Evolutionary conservation across 2,797 vertebrate species (phyloP).

Genomic region (Muraenolepis orangiensis): DNA sequence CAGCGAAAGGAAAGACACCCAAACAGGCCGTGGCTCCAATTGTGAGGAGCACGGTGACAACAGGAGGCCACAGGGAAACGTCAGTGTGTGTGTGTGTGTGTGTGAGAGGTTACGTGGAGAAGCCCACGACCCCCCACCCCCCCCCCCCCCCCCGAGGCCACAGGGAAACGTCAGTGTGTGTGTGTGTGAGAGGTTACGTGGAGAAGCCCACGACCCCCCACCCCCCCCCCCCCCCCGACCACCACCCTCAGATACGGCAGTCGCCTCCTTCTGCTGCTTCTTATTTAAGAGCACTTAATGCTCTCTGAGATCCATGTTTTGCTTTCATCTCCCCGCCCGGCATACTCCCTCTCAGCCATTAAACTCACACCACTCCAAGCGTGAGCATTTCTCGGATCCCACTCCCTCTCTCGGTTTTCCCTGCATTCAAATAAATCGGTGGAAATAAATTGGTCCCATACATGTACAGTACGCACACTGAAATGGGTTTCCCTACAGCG

Average conservation of each 20-base stretch:
- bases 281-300: conserved; percentile 45
- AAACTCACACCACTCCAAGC: conserved; percentile 50
- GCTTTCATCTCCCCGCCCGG: conserved; percentile 41
- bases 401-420: conserved; percentile 27
- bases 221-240: conserved; percentile 3
- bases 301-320: conserved; percentile 23
- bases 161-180: neutral
- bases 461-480: conserved; percentile 31
- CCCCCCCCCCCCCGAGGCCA: too few species aligned
- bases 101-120: neutral
- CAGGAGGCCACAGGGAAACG: neutral
- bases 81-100: neutral
- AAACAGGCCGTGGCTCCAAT: too few species aligned
- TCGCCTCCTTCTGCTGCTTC: conserved; percentile 22
- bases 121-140: neutral
- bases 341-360: conserved; percentile 40
- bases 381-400: conserved; percentile 23
- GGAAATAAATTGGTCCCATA: conserved; percentile 31
- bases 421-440: conserved; percentile 36
- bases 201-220: neutral
- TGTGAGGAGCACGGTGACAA: neutral
- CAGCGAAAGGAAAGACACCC: neutral
- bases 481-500: too few species aligned
- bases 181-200: neutral
- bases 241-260: conserved; percentile 19